Conservation (phyloP, 2,113 vertebrate species). For the Todiramphus saurophagus region DNA sequence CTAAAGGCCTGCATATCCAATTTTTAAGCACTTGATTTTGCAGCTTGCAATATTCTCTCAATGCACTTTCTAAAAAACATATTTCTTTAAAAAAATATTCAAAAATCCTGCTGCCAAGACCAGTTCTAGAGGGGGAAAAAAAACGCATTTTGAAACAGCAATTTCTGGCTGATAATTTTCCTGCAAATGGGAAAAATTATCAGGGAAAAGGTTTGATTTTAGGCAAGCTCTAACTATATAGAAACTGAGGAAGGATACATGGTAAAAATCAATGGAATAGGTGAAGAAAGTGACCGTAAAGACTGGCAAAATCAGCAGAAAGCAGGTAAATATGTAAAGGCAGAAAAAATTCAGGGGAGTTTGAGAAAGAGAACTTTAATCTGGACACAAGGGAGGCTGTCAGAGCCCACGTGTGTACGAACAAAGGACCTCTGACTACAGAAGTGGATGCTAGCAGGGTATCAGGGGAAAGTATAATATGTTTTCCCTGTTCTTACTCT, state of each 20-base stretch:
- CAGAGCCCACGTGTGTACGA: fast-evolving
- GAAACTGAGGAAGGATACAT: background rate
- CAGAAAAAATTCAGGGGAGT: background rate
- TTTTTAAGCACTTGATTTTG: background rate
- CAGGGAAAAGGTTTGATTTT: background rate
- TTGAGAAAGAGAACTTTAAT: background rate
- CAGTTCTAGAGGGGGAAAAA: background rate
- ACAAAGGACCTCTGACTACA: background rate
- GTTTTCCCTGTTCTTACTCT: background rate
- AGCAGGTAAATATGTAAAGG: background rate
- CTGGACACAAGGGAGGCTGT: background rate
- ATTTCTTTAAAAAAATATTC: background rate
- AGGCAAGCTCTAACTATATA: background rate
- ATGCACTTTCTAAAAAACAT: background rate
- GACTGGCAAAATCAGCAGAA: background rate
- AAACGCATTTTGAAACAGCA: background rate
- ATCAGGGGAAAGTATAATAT: background rate
- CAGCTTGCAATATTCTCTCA: background rate
- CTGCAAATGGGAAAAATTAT: background rate
- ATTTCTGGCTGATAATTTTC: background rate
- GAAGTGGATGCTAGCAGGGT: background rate
- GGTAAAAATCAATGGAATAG: background rate
- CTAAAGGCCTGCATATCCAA: background rate
- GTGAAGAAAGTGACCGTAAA: background rate
- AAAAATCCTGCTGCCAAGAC: background rate